phyloP scores from a whole-genome alignment of 2,113 vertebrate genomes.

The Castor canadensis region DNA sequence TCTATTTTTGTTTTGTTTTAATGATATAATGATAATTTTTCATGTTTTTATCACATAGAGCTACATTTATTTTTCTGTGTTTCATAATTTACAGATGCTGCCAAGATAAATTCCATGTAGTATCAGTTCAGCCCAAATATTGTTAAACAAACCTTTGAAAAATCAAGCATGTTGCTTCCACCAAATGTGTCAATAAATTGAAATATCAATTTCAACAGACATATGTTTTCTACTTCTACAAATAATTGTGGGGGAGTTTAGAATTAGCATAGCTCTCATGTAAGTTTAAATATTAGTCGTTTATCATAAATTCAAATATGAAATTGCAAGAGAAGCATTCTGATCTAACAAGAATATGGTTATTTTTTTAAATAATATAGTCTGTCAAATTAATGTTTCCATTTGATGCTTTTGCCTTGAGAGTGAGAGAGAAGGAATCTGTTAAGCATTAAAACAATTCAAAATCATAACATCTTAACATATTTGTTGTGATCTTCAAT shows the following conservation, averaged over 20 bases:
- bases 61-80: constrained; percentile 25
- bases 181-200: constrained; percentile 47
- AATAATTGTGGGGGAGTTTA: not conserved
- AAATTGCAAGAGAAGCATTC: not conserved
- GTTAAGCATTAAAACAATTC: not conserved
- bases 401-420: not conserved
- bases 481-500: not conserved
- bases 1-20: not conserved
- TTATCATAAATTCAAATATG: constrained; percentile 20
- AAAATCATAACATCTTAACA: not conserved
- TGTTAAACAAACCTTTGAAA: constrained; percentile 48
- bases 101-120: constrained; percentile 26
- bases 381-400: not conserved
- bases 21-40: not conserved
- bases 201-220: constrained; percentile 51
- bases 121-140: constrained; percentile 38
- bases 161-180: constrained; percentile 5
- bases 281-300: constrained; percentile 41
- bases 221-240: constrained; percentile 33
- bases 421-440: not conserved
- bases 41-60: not conserved
- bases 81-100: not conserved
- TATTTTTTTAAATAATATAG: not conserved
- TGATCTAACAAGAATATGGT: not conserved
- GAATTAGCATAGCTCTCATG: not conserved